These are phyloP conservation scores for Rhinoptilus africanus DNA, from an alignment of 2,113 vertebrate genomes.

Conservation along the genomic window DNA sequence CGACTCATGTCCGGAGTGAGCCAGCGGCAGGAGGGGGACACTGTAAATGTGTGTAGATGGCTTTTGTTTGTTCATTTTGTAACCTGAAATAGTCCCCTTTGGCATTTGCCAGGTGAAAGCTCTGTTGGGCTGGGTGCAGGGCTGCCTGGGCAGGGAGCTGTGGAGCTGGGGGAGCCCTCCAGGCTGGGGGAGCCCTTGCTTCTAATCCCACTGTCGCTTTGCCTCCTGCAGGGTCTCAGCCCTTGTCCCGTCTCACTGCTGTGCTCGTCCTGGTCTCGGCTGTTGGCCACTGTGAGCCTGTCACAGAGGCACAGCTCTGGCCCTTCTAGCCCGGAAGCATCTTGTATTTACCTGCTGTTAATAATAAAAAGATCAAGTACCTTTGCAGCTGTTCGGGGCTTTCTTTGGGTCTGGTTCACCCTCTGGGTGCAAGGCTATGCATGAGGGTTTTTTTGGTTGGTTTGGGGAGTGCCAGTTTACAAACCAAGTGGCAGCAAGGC, in stretches of 20 bases:
- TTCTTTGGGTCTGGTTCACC: neutral
- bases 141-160: neutral
- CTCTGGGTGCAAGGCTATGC: neutral
- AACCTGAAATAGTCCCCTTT: neutral
- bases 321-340: neutral
- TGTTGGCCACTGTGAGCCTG: neutral
- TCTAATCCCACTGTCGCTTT: fast-evolving
- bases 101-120: neutral
- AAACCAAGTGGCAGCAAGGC: too few species aligned
- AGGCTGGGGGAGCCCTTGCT: neutral
- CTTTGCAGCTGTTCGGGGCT: neutral
- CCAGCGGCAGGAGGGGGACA: fast-evolving
- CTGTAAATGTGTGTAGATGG: conserved; percentile 43
- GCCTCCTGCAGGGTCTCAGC: neutral
- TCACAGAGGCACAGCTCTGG: neutral
- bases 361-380: conserved; percentile 33
- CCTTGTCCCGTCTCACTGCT: fast-evolving
- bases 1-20: fast-evolving
- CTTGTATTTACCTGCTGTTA: conserved; percentile 18
- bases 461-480: neutral
- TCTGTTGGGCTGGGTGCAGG: neutral
- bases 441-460: neutral
- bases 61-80: conserved; percentile 13
- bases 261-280: fast-evolving
- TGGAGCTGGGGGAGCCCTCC: neutral